phyloP scores from a whole-genome alignment of 2,888 invertebrate species.

The Phortica okadai region DNA sequence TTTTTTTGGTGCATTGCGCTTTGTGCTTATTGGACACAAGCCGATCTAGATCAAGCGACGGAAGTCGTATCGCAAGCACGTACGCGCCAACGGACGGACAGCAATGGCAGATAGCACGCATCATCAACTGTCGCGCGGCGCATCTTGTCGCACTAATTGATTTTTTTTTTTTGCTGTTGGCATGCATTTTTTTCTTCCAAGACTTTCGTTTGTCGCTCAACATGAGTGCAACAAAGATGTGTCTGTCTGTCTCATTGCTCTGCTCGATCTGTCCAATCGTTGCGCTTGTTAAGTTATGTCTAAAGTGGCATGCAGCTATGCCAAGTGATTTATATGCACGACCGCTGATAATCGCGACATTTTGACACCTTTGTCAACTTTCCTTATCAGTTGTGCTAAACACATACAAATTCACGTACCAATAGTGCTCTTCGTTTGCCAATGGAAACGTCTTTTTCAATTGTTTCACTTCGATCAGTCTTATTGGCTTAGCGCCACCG shows the following conservation, averaged over 20 bases:
- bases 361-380: neutral
- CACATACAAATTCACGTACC: neutral
- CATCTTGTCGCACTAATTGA: too few species aligned
- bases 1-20: constrained; percentile 45
- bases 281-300: neutral
- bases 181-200: too few species aligned
- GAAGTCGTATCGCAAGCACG: constrained; percentile 20
- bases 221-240: neutral
- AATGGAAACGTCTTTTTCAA: neutral
- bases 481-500: too few species aligned
- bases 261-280: neutral
- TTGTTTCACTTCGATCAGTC: neutral
- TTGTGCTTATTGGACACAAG: constrained; percentile 41
- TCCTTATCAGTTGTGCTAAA: constrained; percentile 1
- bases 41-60: neutral
- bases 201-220: neutral
- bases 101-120: too few species aligned
- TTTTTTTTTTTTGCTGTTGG: too few species aligned
- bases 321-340: constrained; percentile 12
- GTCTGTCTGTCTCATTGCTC: neutral
- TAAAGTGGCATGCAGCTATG: neutral
- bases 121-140: too few species aligned
- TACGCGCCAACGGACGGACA: neutral
- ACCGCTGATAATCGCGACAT: neutral
- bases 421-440: neutral